Conservation (phyloP, 2,113 vertebrate species). For the Ceuthmochares aereus region DNA sequence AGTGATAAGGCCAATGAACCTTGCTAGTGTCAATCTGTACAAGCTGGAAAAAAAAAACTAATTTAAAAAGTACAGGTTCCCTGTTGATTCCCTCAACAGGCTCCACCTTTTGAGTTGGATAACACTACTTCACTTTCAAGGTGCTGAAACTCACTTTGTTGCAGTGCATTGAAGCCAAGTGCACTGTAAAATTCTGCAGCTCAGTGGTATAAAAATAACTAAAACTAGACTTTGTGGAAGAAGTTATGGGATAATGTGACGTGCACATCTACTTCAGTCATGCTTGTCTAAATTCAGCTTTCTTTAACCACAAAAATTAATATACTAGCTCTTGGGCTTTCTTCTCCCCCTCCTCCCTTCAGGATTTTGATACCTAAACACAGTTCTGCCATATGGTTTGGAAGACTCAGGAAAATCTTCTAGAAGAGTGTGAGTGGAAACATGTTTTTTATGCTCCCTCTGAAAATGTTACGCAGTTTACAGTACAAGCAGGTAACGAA, state of each 20-base stretch:
- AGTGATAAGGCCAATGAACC: not conserved
- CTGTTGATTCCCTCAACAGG: slow-evolving; percentile 11
- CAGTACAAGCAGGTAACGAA: not conserved
- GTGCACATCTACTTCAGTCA: not conserved
- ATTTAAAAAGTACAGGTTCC: slow-evolving; percentile 36
- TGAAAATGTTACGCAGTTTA: not conserved
- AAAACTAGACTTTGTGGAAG: not conserved
- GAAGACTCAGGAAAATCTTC: not conserved
- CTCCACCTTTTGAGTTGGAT: not conserved
- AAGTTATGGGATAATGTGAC: not conserved
- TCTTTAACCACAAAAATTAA: not conserved
- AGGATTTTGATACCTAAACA: not conserved
- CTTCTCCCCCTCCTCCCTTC: not conserved
- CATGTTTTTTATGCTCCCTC: not conserved
- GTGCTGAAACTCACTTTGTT: slow-evolving; percentile 50
- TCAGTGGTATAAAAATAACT: not conserved
- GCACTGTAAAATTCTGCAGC: not conserved
- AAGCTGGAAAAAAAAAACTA: not conserved
- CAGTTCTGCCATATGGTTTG: not conserved
- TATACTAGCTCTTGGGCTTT: not conserved
- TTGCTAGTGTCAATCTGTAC: slow-evolving; percentile 26
- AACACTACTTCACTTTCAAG: slow-evolving; percentile 16
- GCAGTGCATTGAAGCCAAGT: not conserved
- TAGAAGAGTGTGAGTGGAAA: not conserved
- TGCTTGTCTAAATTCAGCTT: not conserved